Percentiles rank a stretch among this genome's conserved stretches.
These are phyloP conservation scores for Aphelinus atriplicis DNA, from an alignment of 1,140 invertebrate species.

Conservation along the genomic window DNA sequence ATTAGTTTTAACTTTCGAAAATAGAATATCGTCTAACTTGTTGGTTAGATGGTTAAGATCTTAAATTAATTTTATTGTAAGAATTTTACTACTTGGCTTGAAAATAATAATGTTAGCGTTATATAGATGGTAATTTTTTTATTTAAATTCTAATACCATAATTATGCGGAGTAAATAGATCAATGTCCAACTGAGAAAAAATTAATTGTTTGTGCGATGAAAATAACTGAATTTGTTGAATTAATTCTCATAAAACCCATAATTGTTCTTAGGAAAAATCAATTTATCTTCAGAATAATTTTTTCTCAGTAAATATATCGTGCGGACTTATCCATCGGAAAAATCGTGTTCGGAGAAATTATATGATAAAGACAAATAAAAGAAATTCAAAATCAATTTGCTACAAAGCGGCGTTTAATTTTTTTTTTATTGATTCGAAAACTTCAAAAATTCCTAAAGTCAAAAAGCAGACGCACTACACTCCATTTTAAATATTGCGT, in stretches of 20 bases:
- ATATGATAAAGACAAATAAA: constrained; percentile 41
- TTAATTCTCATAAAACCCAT: no score
- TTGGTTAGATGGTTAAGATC: constrained; percentile 14
- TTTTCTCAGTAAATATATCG: constrained; percentile 16
- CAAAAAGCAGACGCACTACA: constrained; percentile 11
- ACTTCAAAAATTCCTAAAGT: constrained; percentile 36
- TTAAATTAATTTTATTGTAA: constrained; percentile 36
- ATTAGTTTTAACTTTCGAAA: constrained; percentile 8
- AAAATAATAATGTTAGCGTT: constrained; percentile 30
- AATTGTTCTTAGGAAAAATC: no score
- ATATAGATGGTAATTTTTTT: constrained; percentile 32
- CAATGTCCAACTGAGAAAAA: constrained; percentile 28
- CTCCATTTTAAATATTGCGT: constrained; percentile 43
- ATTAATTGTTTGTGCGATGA: not conserved
- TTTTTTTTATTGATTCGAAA: constrained; percentile 29
- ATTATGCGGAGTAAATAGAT: constrained; percentile 14
- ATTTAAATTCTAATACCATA: constrained; percentile 30
- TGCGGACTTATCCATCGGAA: no score
- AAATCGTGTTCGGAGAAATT: no score
- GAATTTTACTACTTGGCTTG: constrained; percentile 27
- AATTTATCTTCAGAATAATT: constrained; percentile 13
- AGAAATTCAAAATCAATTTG: constrained; percentile 1
- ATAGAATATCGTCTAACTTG: not conserved
- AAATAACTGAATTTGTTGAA: no score
- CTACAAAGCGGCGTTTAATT: no score